Conservation (phyloP, 2,797 vertebrate genomes). For the Champsocephalus gunnari region DNA sequence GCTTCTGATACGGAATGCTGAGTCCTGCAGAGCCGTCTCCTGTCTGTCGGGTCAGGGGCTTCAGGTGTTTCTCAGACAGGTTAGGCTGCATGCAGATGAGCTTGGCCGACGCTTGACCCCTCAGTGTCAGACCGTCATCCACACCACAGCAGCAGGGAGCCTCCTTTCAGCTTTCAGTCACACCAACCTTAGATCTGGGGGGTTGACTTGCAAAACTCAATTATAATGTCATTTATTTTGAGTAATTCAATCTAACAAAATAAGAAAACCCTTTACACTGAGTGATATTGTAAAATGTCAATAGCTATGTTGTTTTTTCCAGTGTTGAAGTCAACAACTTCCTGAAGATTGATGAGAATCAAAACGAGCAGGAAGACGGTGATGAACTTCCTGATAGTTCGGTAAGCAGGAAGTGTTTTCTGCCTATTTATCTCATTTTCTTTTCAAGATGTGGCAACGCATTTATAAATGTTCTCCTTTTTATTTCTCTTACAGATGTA, state of each 20-base stretch:
- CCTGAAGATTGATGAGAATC: constrained; percentile 85
- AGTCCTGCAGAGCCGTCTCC: constrained; percentile 24
- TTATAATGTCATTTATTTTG: neutral
- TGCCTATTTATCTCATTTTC: neutral
- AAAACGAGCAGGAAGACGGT: constrained; percentile 78
- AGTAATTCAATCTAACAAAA: neutral
- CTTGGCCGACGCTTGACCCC: constrained; percentile 35
- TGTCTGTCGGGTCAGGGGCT: constrained; percentile 30
- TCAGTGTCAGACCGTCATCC: constrained; percentile 38
- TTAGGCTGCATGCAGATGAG: constrained; percentile 5
- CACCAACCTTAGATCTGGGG: neutral
- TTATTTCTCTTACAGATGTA: constrained; percentile 66
- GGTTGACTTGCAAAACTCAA: neutral
- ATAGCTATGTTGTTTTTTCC: constrained; percentile 9
- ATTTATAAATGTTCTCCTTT: neutral
- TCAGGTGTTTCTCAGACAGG: constrained; percentile 59
- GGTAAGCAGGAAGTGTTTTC: constrained; percentile 47
- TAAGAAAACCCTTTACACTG: neutral
- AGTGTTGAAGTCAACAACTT: constrained; percentile 84
- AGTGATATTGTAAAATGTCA: neutral
- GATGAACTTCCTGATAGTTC: constrained; percentile 48
- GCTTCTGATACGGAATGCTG: constrained; percentile 6
- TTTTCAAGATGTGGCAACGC: neutral
- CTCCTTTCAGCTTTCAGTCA: constrained; percentile 12
- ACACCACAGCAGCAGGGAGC: neutral